Base-by-base conservation (phyloP, 1,140 invertebrate species). In the Ladona fulva region DNA sequence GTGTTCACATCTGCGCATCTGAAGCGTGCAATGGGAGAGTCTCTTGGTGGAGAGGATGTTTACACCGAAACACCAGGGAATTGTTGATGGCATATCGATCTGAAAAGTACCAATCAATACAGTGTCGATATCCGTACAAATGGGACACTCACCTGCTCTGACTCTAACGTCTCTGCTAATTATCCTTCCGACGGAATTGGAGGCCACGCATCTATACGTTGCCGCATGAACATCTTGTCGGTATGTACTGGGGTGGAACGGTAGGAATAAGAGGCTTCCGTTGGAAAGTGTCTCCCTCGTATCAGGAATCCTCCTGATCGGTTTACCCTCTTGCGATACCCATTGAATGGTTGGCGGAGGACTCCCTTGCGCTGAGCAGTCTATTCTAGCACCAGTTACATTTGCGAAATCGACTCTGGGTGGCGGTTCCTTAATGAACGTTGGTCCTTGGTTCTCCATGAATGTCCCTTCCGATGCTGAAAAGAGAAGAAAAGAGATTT, bases 311-410 rank as follows among this genome's bases (percentile, higher is more conserved):
- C 82, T 81, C 19, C 81, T 82, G 1, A 86, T 81, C 0, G 82
- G 81, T n/a, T 81, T 80, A 1, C 84, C 85, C 78, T 85, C 84
- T 24, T 80, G 81, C 73, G 80, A 82, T 8, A 84, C 81, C 87
- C 87, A 88, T 12, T 85, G 83, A 7, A 88, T 81, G 24, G 79
- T 80, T 16, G 87, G 87, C 0, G 82, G 80, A 0, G 87, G 87
- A 14, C 82, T 82, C 7, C 86, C 87, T 79, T 83, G 84, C 1
- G 86, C 86, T n/a, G 83, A 81, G 78, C 87, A 88, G 19, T 86
- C 80, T 25, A 87, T 83, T 16, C 81, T 80, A 8, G 83, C 83
- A 8, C 85, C 86, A 24, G 84, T 82, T 8, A 82, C 84, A 80
- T 87, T 87, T 44, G 84, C 82, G 79, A 87, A 86, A 7, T 83